Base-by-base conservation (phyloP, 2,113 vertebrate genomes). In the Ophiodon elongatus region DNA sequence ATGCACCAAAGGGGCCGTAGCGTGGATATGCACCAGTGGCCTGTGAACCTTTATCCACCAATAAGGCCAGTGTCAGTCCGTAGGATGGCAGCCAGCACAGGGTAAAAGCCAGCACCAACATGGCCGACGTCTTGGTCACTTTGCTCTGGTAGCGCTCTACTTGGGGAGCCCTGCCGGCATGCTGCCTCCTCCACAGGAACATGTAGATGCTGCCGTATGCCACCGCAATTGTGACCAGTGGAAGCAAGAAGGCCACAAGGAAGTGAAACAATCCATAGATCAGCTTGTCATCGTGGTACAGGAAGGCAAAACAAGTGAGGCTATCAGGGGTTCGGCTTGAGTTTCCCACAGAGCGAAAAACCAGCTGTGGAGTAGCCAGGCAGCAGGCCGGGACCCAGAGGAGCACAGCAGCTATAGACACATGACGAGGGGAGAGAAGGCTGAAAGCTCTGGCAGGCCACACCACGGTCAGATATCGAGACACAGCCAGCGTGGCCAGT, bases 71-170 rank as follows among this genome's bases (percentile, higher is more conserved):
- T 1, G 91, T 95, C 37, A 95, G 88, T 27, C 87, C 84, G 0
- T 96, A 96, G 25, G 96, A 95, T 0, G 95, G 96, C 87, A 96
- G 73, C 95, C 96, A 95, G 90, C 95, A 95, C 17, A 95, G 8
- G 3, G 95, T 83, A 14, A 96, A 96, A 13, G 93, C 93, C 79
- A 96, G 57, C 71, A 96, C 96, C 79, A 96, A 85, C 89, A 95
- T 76, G 33, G 93, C 93, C 0, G 93, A 95, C 0, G 94, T 96
- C 74, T 92, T 84, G 4, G 95, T 95, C 56, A 96, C 94, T 87
- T 90, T 91, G 17, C 62, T 89, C 70, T 96, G 95, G 82, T 96
- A 94, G 41, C 89, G 93, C 78, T 96, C 94, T 7, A 95, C 87
- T 31, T 91, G 94, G 2, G 90, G 93, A 13, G 73, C 84, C 25